Evolutionary conservation across 2,888 invertebrate species (phyloP).

Genomic region (Synanthedon formicaeformis): DNA sequence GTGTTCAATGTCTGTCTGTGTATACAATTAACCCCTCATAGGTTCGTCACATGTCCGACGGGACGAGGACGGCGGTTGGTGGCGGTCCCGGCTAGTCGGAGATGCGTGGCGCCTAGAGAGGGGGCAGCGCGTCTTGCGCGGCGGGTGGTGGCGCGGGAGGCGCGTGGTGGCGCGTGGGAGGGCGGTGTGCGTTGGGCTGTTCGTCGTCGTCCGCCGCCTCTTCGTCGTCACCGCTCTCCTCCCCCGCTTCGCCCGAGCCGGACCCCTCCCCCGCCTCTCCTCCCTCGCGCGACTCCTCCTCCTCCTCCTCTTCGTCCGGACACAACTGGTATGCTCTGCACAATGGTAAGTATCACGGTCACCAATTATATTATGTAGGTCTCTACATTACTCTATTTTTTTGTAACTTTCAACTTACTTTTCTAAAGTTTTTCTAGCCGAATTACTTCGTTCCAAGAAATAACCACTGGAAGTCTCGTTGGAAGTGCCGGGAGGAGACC

Average conservation of each 20-base stretch:
- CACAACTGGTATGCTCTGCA: slow-evolving; percentile 59
- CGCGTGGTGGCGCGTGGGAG: slow-evolving; percentile 17
- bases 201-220: slow-evolving; percentile 31
- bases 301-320: slow-evolving; percentile 63
- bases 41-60: no score
- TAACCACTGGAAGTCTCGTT: slow-evolving; percentile 96
- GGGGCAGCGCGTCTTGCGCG: slow-evolving; percentile 15
- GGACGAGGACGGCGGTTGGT: slow-evolving; percentile 1
- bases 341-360: neutral
- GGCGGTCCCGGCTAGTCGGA: slow-evolving; percentile 4
- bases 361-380: no score
- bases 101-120: slow-evolving; percentile 10
- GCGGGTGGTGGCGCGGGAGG: slow-evolving; percentile 7
- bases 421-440: slow-evolving; percentile 87
- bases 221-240: slow-evolving; percentile 19
- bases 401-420: slow-evolving; percentile 30
- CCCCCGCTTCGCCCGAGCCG: slow-evolving; percentile 34
- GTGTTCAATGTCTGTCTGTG: no score
- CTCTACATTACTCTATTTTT: no score
- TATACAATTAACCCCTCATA: no score
- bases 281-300: slow-evolving; percentile 43
- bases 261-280: slow-evolving; percentile 28
- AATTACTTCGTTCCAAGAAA: slow-evolving; percentile 93
- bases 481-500: slow-evolving; percentile 95
- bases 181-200: slow-evolving; percentile 11